These are phyloP conservation scores for Turnix velox DNA, from an alignment of 2,113 vertebrate genomes.

Conservation along the genomic window DNA sequence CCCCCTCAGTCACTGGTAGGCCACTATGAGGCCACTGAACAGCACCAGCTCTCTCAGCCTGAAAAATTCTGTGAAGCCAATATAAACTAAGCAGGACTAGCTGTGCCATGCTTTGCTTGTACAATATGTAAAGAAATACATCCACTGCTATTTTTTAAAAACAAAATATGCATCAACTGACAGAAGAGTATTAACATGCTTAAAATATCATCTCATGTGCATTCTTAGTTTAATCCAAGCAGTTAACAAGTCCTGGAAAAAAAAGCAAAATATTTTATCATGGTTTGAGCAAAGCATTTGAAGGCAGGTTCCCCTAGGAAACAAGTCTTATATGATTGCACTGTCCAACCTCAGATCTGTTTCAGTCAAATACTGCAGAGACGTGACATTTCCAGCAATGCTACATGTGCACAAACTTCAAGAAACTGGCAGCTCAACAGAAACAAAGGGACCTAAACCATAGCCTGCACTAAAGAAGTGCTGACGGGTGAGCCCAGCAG, in stretches of 20 bases:
- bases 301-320: constrained; percentile 34
- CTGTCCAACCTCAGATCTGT: not conserved
- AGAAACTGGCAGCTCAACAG: not conserved
- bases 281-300: constrained; percentile 9
- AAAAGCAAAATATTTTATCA: constrained; percentile 1
- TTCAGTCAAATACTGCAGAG: not conserved
- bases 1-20: no score
- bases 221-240: not conserved
- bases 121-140: constrained; percentile 42
- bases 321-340: not conserved
- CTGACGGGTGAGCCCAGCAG: not conserved
- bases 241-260: constrained; percentile 7
- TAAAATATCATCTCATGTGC: not conserved
- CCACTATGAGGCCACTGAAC: no score
- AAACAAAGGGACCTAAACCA: not conserved
- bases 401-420: not conserved
- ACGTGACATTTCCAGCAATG: not conserved
- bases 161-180: not conserved
- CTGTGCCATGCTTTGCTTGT: not conserved
- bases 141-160: not conserved
- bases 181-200: not conserved
- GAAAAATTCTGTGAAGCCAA: not conserved
- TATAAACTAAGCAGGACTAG: not conserved
- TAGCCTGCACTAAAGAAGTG: not conserved
- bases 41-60: no score